Conservation (phyloP, 2,113 vertebrate species). For the Girardinichthys multiradiatus region DNA sequence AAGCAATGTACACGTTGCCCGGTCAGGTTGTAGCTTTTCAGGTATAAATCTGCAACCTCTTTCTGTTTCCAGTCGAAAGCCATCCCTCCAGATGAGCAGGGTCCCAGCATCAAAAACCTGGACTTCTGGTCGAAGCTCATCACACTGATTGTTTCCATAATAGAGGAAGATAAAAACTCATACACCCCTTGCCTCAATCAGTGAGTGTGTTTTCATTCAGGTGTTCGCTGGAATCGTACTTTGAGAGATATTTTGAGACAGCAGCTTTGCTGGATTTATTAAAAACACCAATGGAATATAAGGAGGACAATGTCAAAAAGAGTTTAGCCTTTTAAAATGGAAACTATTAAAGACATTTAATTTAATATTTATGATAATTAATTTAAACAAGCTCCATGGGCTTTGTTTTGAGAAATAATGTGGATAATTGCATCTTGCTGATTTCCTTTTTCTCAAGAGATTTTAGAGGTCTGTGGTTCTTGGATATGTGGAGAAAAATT, state of each 20-base stretch:
- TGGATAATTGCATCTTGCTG: slow-evolving; percentile 5
- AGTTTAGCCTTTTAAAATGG: not conserved
- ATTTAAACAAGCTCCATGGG: slow-evolving; percentile 3
- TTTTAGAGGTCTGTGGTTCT: slow-evolving; percentile 1
- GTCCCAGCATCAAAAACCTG: slow-evolving; percentile 95
- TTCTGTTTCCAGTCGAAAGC: slow-evolving; percentile 86
- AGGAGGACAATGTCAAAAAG: not conserved
- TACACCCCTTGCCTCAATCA: slow-evolving; percentile 98
- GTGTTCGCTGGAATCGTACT: too few species aligned
- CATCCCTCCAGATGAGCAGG: slow-evolving; percentile 93
- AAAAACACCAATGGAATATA: not conserved
- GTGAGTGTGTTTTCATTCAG: slow-evolving; percentile 79
- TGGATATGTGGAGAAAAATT: slow-evolving; percentile 22
- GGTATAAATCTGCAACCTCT: not conserved
- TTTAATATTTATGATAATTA: slow-evolving; percentile 1
- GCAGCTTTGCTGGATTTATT: not conserved
- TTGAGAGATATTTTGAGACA: not conserved
- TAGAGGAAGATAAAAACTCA: slow-evolving; percentile 98
- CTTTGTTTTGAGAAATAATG: slow-evolving; percentile 12
- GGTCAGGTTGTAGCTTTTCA: not conserved
- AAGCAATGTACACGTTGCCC: not conserved
- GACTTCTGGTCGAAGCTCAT: slow-evolving; percentile 99
- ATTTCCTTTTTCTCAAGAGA: too few species aligned
- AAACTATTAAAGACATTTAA: not conserved
- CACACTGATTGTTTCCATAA: slow-evolving; percentile 97